Percentiles rank a stretch among this genome's conserved stretches.
Conservation (phyloP, 2,113 vertebrate species). For the Phrynosoma platyrhinos region DNA sequence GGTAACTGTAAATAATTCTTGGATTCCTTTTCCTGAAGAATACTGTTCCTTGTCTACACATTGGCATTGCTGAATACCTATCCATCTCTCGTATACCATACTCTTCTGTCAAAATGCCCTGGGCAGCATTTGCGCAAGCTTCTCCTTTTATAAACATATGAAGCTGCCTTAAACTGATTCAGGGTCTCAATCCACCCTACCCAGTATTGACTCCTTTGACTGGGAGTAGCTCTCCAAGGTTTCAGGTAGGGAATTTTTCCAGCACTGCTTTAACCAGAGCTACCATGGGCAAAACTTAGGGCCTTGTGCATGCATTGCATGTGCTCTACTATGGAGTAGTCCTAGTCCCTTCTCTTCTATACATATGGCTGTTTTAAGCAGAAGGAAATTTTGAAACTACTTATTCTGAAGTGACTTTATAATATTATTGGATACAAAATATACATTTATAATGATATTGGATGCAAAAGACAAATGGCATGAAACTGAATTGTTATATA, state of each 20-base stretch:
- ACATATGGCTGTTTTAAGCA: background rate
- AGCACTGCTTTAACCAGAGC: background rate
- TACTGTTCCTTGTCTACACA: background rate
- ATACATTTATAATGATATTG: background rate
- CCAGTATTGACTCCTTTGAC: background rate
- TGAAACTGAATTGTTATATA: background rate
- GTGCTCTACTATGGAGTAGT: too few relatives aligned
- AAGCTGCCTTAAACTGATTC: background rate
- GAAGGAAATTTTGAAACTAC: background rate
- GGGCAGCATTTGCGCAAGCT: background rate
- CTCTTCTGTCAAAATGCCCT: background rate
- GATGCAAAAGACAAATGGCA: background rate
- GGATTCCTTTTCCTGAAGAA: too few relatives aligned
- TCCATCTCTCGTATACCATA: background rate
- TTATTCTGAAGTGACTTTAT: background rate
- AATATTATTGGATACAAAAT: too few relatives aligned
- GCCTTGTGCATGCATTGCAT: background rate
- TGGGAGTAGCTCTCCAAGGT: background rate
- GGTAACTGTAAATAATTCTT: too few relatives aligned
- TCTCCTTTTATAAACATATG: background rate
- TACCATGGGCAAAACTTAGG: background rate
- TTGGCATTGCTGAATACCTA: background rate
- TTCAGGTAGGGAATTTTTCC: background rate
- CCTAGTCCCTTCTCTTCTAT: background rate
- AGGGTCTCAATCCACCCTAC: background rate